These are phyloP conservation scores for Meiosimyza platycephala DNA, from an alignment of 2,888 invertebrate species.

Conservation along the genomic window DNA sequence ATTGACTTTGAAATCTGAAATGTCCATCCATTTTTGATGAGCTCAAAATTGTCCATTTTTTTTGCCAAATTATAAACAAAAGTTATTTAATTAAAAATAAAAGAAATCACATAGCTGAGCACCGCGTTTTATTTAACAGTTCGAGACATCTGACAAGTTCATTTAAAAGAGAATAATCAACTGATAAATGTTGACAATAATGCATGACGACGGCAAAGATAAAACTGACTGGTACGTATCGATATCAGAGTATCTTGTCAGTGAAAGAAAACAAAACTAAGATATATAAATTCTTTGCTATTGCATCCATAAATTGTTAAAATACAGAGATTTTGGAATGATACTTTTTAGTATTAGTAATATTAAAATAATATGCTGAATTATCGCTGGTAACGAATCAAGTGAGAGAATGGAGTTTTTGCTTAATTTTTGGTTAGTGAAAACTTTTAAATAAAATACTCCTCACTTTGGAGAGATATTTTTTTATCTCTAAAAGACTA, in stretches of 20 bases:
- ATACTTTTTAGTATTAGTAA: no score
- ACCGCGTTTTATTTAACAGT: not conserved
- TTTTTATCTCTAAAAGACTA: no score
- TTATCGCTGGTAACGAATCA: no score
- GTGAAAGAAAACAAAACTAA: no score
- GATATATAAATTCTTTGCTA: no score
- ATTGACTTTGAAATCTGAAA: slow-evolving; percentile 12
- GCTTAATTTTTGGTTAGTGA: no score
- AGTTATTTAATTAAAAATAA: slow-evolving; percentile 31
- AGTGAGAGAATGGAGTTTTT: no score
- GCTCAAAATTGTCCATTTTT: not conserved
- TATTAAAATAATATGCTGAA: no score
- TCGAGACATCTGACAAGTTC: slow-evolving; percentile 32
- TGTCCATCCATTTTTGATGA: slow-evolving; percentile 16
- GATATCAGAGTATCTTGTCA: not conserved
- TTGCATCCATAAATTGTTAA: no score
- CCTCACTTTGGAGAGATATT: no score
- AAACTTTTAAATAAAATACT: no score
- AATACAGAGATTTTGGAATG: no score
- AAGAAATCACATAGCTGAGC: not conserved
- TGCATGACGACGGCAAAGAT: slow-evolving; percentile 9
- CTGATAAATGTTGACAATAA: slow-evolving; percentile 26
- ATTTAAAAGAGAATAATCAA: slow-evolving; percentile 18
- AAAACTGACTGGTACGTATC: slow-evolving; percentile 13
- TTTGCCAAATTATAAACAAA: slow-evolving; percentile 30